A percentile compares a stretch with the other conserved stretches of the same genome.
Evolutionary conservation across 2,113 vertebrate species (phyloP).

Genomic region (Setophaga petechia): DNA sequence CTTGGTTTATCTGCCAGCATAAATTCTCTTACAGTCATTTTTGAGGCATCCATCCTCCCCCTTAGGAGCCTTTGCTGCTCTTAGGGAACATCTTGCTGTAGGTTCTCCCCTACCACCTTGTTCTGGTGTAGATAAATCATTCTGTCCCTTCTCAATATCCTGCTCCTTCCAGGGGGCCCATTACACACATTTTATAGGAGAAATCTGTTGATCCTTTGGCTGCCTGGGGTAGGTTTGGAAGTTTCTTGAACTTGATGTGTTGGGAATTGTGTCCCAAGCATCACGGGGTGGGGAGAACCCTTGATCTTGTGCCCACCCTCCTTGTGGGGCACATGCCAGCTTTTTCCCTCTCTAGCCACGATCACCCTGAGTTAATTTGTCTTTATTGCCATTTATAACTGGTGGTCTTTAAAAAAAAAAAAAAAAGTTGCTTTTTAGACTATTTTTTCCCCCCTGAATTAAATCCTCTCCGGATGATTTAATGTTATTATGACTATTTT

Average conservation of each 20-base stretch:
- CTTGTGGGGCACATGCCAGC: too few species aligned
- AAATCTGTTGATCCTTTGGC: neutral
- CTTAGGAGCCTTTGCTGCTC: neutral
- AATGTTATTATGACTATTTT: constrained; percentile 57
- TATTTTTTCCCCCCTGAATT: neutral
- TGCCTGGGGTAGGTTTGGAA: neutral
- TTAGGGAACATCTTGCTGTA: neutral
- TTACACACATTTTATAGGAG: neutral
- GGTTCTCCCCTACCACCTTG: neutral
- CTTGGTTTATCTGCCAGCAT: neutral
- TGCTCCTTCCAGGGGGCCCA: neutral
- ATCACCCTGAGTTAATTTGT: neutral
- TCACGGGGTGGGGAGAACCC: neutral
- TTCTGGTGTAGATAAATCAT: neutral
- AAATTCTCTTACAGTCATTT: neutral
- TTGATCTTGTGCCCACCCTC: neutral
- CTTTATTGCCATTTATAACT: neutral
- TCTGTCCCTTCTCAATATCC: neutral
- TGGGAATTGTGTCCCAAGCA: neutral
- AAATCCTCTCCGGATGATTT: constrained; percentile 45
- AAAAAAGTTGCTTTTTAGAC: neutral
- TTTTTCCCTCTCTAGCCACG: neutral
- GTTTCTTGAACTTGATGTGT: neutral
- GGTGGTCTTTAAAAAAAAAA: neutral
- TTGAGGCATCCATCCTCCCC: neutral